Evolutionary conservation across 2,888 invertebrate genomes (phyloP).

Genomic region (Pristionchus entomophagus): DNA sequence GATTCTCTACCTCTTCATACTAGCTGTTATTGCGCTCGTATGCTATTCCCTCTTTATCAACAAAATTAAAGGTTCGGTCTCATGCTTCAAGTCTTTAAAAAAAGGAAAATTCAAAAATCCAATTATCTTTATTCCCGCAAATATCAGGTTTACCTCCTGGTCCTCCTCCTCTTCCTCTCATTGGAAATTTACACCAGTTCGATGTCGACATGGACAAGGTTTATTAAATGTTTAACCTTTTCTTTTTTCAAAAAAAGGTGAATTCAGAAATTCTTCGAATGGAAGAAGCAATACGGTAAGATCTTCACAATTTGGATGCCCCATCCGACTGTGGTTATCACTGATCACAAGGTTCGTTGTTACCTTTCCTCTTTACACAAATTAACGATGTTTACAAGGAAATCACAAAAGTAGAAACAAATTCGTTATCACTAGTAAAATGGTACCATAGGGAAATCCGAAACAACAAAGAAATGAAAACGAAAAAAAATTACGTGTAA

Average conservation of each 20-base stretch:
- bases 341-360: neutral
- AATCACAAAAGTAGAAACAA: no score
- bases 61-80: neutral
- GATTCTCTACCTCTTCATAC: neutral
- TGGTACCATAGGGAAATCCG: no score
- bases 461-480: no score
- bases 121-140: neutral
- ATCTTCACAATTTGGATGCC: conserved; percentile 24
- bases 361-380: no score
- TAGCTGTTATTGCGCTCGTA: neutral
- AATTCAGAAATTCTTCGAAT: neutral
- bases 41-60: neutral
- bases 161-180: conserved; percentile 1
- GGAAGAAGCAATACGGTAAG: conserved; percentile 6
- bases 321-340: neutral
- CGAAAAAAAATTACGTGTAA: no score
- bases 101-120: no score
- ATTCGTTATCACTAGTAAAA: no score
- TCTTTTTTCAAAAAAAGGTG: no score
- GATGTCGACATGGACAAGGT: conserved; percentile 19
- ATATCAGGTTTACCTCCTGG: conserved; percentile 8
- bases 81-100: no score
- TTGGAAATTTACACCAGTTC: neutral
- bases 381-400: no score
- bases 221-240: neutral